Percentiles rank a stretch among this genome's conserved stretches.
Evolutionary conservation across 1,140 invertebrate species (phyloP).

Genomic region (Cotesia chilonis): DNA sequence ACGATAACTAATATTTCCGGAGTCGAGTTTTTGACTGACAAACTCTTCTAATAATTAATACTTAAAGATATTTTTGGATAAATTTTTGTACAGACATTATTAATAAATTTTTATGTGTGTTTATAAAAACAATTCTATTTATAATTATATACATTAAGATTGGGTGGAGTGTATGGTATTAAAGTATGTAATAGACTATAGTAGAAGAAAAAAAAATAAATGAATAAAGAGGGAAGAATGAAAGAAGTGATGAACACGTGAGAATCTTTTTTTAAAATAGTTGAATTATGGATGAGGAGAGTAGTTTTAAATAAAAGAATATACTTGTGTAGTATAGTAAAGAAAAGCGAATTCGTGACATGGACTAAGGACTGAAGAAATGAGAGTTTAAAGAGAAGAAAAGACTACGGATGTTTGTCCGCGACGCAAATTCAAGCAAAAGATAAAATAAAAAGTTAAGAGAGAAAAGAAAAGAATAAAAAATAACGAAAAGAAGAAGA

Average conservation of each 20-base stretch:
- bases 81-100: background rate
- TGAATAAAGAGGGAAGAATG: background rate
- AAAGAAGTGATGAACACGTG: background rate
- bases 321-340: background rate
- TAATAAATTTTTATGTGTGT: background rate
- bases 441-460: background rate
- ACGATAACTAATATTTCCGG: conserved; percentile 52
- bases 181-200: background rate
- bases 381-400: conserved; percentile 10
- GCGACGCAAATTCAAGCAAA: background rate
- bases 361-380: conserved; percentile 6
- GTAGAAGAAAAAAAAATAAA: background rate
- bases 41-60: background rate
- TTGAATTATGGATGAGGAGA: conserved; percentile 12
- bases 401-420: background rate
- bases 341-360: conserved; percentile 13
- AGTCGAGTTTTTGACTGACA: background rate
- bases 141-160: background rate
- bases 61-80: background rate
- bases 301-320: conserved; percentile 1
- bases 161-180: too few relatives aligned
- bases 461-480: conserved; percentile 7
- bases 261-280: background rate
- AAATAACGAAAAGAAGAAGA: background rate
- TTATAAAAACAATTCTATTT: background rate